Percentiles rank a stretch among this genome's conserved stretches.
These are phyloP conservation scores for Indicator maculatus DNA, from an alignment of 2,113 vertebrate species.

Conservation along the genomic window DNA sequence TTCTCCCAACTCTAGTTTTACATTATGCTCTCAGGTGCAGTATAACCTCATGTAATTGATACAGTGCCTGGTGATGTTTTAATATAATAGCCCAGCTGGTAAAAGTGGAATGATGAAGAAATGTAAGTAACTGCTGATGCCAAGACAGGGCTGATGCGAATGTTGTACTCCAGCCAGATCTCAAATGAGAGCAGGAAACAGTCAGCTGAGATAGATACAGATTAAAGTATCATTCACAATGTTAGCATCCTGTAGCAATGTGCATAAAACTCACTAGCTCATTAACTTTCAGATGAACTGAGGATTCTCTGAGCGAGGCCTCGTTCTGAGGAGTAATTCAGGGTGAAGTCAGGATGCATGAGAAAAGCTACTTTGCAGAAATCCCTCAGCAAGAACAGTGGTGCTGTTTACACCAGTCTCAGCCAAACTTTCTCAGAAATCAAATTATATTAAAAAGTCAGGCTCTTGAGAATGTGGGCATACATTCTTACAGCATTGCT, in stretches of 20 bases:
- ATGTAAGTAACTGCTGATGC: conserved; percentile 14
- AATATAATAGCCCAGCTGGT: conserved; percentile 38
- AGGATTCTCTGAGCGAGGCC: not conserved
- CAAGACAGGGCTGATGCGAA: not conserved
- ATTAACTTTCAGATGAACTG: not conserved
- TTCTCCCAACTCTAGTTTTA: not conserved
- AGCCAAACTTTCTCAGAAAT: not conserved
- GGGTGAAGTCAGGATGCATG: not conserved
- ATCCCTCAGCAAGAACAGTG: not conserved
- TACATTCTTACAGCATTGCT: not conserved
- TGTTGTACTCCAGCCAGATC: not conserved
- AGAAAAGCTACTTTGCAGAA: conserved; percentile 6
- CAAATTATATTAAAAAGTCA: not conserved
- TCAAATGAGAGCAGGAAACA: not conserved
- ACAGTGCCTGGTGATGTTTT: not conserved
- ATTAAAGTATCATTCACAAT: not conserved
- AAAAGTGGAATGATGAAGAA: conserved; percentile 40
- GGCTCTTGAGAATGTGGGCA: not conserved
- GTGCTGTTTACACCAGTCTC: not conserved
- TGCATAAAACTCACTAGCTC: not conserved
- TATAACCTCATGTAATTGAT: conserved; percentile 35
- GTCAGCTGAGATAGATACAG: not conserved
- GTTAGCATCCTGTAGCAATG: not conserved
- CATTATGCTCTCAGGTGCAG: not conserved
- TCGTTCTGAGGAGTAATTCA: not conserved